Percentiles rank a stretch among this genome's conserved stretches.
These are phyloP conservation scores for Tragelaphus scriptus DNA, from an alignment of 2,113 vertebrate genomes.

Conservation along the genomic window DNA sequence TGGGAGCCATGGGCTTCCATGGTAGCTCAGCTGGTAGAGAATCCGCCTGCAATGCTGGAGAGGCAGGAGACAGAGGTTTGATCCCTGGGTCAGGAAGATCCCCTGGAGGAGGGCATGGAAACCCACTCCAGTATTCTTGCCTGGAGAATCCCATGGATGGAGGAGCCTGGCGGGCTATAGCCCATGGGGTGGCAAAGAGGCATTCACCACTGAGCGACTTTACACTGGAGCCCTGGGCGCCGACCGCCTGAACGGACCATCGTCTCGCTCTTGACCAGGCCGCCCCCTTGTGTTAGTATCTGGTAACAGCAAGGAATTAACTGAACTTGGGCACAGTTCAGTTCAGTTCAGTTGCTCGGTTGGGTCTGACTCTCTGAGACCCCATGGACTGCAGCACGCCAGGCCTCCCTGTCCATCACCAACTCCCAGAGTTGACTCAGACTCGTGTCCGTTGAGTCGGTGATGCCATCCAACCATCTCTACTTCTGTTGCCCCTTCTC, in stretches of 20 bases:
- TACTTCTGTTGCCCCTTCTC: not conserved
- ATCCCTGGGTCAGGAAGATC: not conserved
- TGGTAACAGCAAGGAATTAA: not conserved
- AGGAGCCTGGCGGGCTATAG: not conserved
- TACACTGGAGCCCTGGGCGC: not conserved
- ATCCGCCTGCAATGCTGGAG: not conserved
- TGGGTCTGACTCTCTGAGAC: not conserved
- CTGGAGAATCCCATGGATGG: not conserved
- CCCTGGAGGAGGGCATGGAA: not conserved
- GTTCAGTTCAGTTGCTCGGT: not conserved
- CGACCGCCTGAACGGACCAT: accelerated
- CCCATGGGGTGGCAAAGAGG: not conserved
- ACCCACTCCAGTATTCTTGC: not conserved
- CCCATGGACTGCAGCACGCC: not conserved
- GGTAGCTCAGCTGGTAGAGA: not conserved
- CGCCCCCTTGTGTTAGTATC: slow-evolving; percentile 16
- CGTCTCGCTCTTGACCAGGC: not conserved
- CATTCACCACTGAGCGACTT: not conserved
- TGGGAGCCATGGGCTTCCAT: not conserved
- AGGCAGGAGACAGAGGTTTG: not conserved
- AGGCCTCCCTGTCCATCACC: not conserved
- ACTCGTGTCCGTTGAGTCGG: not conserved
- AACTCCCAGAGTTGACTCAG: not conserved
- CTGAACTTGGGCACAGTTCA: too few species aligned
- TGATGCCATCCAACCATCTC: not conserved